phyloP scores from a whole-genome alignment of 1,140 invertebrate genomes.

The Aphelinus certus region DNA sequence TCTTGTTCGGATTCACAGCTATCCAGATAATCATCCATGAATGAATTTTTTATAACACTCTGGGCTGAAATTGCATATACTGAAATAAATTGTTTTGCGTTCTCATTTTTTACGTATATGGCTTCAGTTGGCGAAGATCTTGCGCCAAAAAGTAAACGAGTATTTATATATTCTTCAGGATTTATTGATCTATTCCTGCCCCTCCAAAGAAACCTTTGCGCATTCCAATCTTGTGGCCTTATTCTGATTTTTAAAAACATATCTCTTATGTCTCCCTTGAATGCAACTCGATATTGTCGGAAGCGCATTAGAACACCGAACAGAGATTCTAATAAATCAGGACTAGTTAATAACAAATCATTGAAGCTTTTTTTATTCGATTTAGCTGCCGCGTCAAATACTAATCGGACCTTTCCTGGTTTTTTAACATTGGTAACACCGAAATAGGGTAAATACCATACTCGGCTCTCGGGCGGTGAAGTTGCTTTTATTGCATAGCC shows the following conservation, averaged over 20 bases:
- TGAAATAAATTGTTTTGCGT: slow-evolving; percentile 10
- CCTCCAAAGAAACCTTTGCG: no score
- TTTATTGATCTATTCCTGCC: no score
- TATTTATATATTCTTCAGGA: background rate
- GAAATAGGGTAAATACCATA: slow-evolving; percentile 6
- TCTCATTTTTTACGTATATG: slow-evolving; percentile 47
- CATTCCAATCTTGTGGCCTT: no score
- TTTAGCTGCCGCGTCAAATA: slow-evolving; percentile 1
- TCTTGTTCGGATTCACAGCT: slow-evolving; percentile 3
- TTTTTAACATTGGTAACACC: slow-evolving; percentile 1
- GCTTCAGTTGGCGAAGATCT: background rate
- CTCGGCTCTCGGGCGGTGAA: no score
- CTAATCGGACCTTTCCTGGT: background rate
- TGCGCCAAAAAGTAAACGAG: background rate
- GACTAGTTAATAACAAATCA: background rate
- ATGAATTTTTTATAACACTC: slow-evolving; percentile 3
- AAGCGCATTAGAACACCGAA: background rate
- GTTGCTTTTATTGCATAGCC: background rate
- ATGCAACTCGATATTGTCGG: background rate
- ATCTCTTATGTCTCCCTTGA: no score
- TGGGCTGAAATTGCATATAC: background rate
- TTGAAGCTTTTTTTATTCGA: background rate
- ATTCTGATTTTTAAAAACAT: no score
- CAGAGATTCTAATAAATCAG: slow-evolving; percentile 9
- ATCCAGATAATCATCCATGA: slow-evolving; percentile 27